These are phyloP conservation scores for Nineta flava DNA, from an alignment of 2,888 invertebrate species.

Conservation along the genomic window DNA sequence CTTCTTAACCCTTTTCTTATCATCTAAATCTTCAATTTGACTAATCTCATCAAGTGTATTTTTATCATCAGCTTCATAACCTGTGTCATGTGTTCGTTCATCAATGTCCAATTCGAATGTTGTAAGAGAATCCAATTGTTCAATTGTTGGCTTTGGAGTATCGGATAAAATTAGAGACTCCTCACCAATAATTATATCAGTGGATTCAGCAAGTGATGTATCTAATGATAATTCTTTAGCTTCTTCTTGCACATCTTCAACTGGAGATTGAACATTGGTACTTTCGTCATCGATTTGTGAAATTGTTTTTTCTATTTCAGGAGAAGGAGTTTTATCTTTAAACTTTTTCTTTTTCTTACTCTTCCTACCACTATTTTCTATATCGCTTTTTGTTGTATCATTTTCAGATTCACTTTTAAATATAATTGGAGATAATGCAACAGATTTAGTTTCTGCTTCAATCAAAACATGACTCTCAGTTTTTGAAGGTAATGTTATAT, in stretches of 20 bases:
- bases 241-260: conserved; percentile 13
- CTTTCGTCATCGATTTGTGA: conserved; percentile 5
- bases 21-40: conserved; percentile 23
- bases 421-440: conserved; percentile 18
- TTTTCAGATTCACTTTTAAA: conserved; percentile 23
- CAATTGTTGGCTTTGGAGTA: conserved; percentile 34
- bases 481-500: conserved; percentile 18
- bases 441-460: conserved; percentile 12
- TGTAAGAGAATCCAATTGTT: conserved; percentile 22
- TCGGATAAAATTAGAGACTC: conserved; percentile 32
- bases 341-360: conserved; percentile 50
- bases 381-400: conserved; percentile 23
- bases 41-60: conserved; percentile 41
- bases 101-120: conserved; percentile 28
- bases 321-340: conserved; percentile 25
- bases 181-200: conserved; percentile 33
- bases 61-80: conserved; percentile 58
- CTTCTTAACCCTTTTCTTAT: conserved; percentile 21
- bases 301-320: conserved; percentile 16
- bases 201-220: conserved; percentile 36
- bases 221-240: conserved; percentile 19
- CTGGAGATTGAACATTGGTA: conserved; percentile 12
- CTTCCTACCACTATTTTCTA: conserved; percentile 33
- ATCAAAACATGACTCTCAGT: conserved; percentile 10
- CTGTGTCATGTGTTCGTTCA: conserved; percentile 36